These are phyloP conservation scores for Cebus imitator DNA, from an alignment of 2,113 vertebrate species.

Conservation along the genomic window DNA sequence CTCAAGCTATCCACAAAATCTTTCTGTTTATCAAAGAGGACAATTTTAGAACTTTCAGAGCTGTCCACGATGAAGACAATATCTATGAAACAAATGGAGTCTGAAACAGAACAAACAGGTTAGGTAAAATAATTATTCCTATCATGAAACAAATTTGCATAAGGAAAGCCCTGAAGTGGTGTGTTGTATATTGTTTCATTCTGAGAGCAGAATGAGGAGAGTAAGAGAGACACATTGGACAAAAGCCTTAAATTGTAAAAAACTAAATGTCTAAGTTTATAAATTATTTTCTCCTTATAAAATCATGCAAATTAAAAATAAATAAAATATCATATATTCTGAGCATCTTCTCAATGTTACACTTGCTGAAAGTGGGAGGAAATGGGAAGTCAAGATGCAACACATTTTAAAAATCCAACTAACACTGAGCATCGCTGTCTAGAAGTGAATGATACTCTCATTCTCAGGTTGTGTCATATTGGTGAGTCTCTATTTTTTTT, in stretches of 20 bases:
- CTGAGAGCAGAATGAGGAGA: background rate
- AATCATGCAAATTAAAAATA: background rate
- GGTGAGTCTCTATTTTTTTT: background rate
- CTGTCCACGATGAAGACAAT: slow-evolving; percentile 93
- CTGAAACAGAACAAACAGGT: slow-evolving; percentile 78
- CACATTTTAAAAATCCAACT: slow-evolving; percentile 13
- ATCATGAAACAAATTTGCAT: background rate
- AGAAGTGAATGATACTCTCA: background rate
- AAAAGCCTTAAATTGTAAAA: background rate
- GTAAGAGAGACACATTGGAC: background rate
- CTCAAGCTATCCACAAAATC: slow-evolving; percentile 86
- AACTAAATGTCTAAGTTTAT: background rate
- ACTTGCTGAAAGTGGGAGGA: background rate
- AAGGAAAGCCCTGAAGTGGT: background rate
- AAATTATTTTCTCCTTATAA: background rate
- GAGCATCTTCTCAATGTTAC: slow-evolving; percentile 14
- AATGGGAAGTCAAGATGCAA: no score
- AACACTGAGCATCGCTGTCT: background rate
- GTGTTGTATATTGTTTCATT: background rate
- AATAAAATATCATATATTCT: background rate
- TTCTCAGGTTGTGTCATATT: background rate
- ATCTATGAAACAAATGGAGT: slow-evolving; percentile 85
- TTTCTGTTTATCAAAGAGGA: slow-evolving; percentile 89
- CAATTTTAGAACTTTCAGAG: slow-evolving; percentile 90
- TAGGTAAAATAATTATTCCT: background rate